These are phyloP conservation scores for Drosophila nr. perissopoda DNA, from an alignment of 2,888 invertebrate species.

Conservation along the genomic window DNA sequence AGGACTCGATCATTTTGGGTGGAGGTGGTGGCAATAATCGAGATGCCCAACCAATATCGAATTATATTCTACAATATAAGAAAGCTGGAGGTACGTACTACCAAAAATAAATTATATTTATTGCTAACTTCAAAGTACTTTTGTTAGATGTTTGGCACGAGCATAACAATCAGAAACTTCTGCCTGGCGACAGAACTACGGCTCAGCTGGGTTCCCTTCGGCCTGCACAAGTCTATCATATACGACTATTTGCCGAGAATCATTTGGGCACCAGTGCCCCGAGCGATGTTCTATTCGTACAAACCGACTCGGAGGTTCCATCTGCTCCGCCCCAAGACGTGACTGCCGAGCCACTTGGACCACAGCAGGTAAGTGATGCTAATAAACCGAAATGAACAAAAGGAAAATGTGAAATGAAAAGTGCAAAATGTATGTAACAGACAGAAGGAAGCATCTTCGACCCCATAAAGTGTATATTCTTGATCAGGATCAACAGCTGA, in stretches of 20 bases:
- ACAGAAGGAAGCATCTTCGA: too few relatives aligned
- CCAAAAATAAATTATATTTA: not conserved
- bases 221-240: conserved; percentile 87
- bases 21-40: conserved; percentile 76
- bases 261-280: conserved; percentile 87
- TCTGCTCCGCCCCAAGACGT: conserved; percentile 90
- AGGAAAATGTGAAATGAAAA: too few relatives aligned
- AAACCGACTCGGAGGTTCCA: conserved; percentile 88
- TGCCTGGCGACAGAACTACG: conserved; percentile 86
- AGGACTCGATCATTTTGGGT: conserved; percentile 81
- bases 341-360: conserved; percentile 88
- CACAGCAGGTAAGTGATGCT: conserved; percentile 86
- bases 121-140: not conserved
- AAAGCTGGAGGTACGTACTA: conserved; percentile 85
- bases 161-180: conserved; percentile 86
- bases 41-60: conserved; percentile 86
- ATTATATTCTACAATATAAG: conserved; percentile 87
- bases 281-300: conserved; percentile 86
- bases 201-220: conserved; percentile 86
- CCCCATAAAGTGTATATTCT: too few relatives aligned
- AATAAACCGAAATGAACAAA: not conserved
- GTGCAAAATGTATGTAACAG: too few relatives aligned
- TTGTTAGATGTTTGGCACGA: conserved; percentile 87
- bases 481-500: too few relatives aligned
- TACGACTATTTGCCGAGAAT: conserved; percentile 88